These are phyloP conservation scores for Trichosurus vulpecula DNA, from an alignment of 2,797 vertebrate species.

Conservation along the genomic window DNA sequence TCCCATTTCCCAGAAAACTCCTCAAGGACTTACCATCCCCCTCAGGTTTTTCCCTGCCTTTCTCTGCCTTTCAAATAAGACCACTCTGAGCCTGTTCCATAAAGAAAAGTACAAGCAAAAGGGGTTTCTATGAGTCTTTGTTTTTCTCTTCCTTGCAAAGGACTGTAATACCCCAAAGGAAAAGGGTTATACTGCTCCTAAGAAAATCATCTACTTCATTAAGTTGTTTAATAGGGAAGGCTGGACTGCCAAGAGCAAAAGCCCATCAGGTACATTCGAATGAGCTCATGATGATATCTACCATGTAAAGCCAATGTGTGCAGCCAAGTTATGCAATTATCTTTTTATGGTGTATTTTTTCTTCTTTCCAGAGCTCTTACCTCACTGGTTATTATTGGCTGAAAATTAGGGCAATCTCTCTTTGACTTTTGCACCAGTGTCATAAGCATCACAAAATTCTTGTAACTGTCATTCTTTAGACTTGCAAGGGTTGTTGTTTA, in stretches of 20 bases:
- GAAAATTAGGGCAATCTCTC: neutral
- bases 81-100: neutral
- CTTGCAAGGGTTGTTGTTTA: neutral
- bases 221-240: slow-evolving; percentile 1
- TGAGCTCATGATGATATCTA: neutral
- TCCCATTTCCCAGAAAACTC: neutral
- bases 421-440: neutral
- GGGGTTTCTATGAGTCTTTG: neutral
- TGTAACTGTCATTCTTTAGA: neutral
- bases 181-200: neutral
- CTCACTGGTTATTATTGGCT: neutral
- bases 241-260: neutral
- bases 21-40: neutral
- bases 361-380: neutral
- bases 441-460: neutral
- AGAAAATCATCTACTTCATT: neutral
- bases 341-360: neutral
- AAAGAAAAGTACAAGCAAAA: neutral
- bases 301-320: neutral
- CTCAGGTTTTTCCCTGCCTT: neutral
- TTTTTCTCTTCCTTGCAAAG: neutral
- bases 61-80: neutral
- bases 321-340: neutral
- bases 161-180: neutral
- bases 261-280: neutral